Evolutionary conservation across 1,140 invertebrate genomes (phyloP), one percentile per base, ranked within the genome.

Genomic region (Lanistes nyassanus): DNA sequence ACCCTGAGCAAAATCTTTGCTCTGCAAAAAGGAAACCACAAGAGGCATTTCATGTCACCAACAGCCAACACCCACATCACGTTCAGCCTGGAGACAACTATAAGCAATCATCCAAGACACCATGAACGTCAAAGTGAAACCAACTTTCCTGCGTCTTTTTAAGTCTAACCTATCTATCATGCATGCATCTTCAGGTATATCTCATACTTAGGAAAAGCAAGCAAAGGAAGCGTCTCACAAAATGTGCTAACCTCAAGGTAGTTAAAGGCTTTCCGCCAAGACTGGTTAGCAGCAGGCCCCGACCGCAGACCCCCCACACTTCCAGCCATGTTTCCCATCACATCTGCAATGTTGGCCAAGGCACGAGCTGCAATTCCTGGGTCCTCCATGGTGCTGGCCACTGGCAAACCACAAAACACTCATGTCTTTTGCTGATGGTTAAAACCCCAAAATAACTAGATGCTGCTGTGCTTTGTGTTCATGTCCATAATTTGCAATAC

Each of bases 281-380:
- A 76, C 29, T 81, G 80, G 81, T 92, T 92, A 65, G 84, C 86
- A 29, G 90, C 89, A 37, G 91, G 91, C 9, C 91, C 91, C 84
- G 89, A 91, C 55, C 91, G 80, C 26, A 91, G 81, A 7, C 90
- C 90, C 26, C 90, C 90, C 26, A 83, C 81, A 4, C 80, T 80
- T 9, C 81, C 86, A 3, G 90, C 90, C 88, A 91, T 90, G 77
- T 83, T 86, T 23, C 88, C 89, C 29, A 91, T 79, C 4, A 91
- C 78, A 80, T 91, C 90, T 42, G 90, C 90, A 51, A 89, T 88
- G 74, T 87, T 87, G 42, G 89, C 90, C 70, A 91, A 73, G 7
- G 88, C 85, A 51, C 90, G 80, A 7, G 90, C 88, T 37, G 87
- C 85, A n/a, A 89, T 80, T 0, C 88, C 88, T 36, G 86, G 84